These are phyloP conservation scores for Pachymerium ferrugineum DNA, from an alignment of 2,888 invertebrate species.

Conservation along the genomic window DNA sequence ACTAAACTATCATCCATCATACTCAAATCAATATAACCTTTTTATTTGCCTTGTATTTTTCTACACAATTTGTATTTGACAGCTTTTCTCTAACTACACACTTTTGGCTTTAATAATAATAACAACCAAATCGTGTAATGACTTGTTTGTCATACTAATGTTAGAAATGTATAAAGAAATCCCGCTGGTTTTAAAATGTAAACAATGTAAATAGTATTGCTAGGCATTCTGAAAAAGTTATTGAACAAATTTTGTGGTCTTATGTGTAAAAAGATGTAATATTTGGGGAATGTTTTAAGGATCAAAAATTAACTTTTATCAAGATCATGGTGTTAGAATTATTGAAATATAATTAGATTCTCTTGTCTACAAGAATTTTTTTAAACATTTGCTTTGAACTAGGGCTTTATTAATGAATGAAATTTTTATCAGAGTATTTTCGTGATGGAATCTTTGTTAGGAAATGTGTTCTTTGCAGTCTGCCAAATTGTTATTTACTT, in stretches of 20 bases:
- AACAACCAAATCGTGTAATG: too few relatives aligned
- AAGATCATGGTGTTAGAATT: too few relatives aligned
- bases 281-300: too few relatives aligned
- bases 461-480: not conserved
- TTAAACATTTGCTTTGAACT: too few relatives aligned
- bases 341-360: too few relatives aligned
- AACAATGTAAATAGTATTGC: not conserved
- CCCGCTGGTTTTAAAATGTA: not conserved
- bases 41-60: slow-evolving; percentile 9
- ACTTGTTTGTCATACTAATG: too few relatives aligned
- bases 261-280: too few relatives aligned
- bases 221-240: too few relatives aligned
- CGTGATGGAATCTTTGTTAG: not conserved
- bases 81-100: not conserved
- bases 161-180: not conserved
- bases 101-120: not conserved
- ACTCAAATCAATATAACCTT: not conserved
- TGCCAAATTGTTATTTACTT: slow-evolving; percentile 6
- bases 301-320: too few relatives aligned
- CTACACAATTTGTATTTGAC: slow-evolving; percentile 3
- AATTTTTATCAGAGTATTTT: not conserved
- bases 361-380: too few relatives aligned
- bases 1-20: not conserved
- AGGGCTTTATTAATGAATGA: too few relatives aligned
- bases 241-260: too few relatives aligned